These are phyloP conservation scores for Caenorhabditis becei DNA, from an alignment of 2,888 invertebrate species.

Conservation along the genomic window DNA sequence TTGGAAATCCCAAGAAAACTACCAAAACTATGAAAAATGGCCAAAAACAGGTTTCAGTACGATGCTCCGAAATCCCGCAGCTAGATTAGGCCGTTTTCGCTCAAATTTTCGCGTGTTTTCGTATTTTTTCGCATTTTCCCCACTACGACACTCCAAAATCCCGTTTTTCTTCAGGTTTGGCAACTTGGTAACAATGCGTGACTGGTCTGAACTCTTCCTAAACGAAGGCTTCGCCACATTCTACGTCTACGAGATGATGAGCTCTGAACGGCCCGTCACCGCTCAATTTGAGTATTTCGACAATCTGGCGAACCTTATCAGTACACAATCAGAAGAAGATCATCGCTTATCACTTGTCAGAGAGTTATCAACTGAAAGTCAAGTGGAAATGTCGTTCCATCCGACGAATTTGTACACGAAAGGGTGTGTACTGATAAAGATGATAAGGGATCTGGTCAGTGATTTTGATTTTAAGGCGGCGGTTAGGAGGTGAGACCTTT, in stretches of 20 bases:
- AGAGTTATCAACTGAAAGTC: conserved; percentile 91
- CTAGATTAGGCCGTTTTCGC: too few relatives aligned
- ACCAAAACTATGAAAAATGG: too few relatives aligned
- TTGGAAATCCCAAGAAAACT: too few relatives aligned
- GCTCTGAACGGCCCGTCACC: conserved; percentile 72
- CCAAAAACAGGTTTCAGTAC: too few relatives aligned
- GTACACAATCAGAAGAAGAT: conserved; percentile 51
- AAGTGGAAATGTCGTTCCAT: conserved; percentile 89
- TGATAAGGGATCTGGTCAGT: conserved; percentile 78
- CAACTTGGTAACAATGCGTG: conserved; percentile 81
- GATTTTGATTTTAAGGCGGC: conserved; percentile 75
- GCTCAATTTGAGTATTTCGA: conserved; percentile 76
- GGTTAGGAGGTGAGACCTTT: conserved; percentile 66
- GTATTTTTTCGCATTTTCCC: too few relatives aligned
- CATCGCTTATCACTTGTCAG: conserved; percentile 68
- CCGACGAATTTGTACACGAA: conserved; percentile 82
- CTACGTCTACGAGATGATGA: conserved; percentile 79
- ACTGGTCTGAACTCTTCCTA: conserved; percentile 82
- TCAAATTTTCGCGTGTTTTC: too few relatives aligned
- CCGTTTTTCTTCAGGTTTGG: too few relatives aligned
- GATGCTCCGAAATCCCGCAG: conserved; percentile 41
- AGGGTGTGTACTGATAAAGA: conserved; percentile 78
- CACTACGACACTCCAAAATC: too few relatives aligned
- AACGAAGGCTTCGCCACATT: conserved; percentile 82
- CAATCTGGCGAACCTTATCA: conserved; percentile 31